Conservation (phyloP, 1,140 invertebrate species). For the Heliothis subflexa region DNA sequence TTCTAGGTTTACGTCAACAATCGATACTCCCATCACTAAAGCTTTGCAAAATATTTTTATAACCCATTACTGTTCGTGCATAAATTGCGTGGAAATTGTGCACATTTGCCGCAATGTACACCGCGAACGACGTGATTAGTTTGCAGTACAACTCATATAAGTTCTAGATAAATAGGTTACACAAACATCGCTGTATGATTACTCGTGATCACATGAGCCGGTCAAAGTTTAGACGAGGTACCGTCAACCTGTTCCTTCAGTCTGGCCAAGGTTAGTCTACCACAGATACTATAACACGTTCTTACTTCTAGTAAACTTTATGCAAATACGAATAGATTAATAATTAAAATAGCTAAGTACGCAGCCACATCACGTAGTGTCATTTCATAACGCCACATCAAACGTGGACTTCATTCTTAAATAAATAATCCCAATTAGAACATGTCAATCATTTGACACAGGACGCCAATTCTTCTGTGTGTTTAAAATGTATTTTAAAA, state of each 20-base stretch:
- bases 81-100: neutral
- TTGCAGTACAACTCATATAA: constrained; percentile 7
- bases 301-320: neutral
- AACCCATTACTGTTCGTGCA: constrained; percentile 2
- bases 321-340: neutral
- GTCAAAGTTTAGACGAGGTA: constrained; percentile 44
- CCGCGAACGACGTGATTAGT: constrained; percentile 38
- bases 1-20: constrained; percentile 39
- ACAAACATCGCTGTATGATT: constrained; percentile 65
- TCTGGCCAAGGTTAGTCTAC: neutral
- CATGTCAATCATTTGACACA: constrained; percentile 24
- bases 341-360: constrained; percentile 2
- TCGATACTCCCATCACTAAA: constrained; percentile 21
- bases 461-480: constrained; percentile 8
- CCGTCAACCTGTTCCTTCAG: neutral
- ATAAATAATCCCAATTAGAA: constrained; percentile 23
- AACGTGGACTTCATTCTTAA: constrained; percentile 40
- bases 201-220: constrained; percentile 51
- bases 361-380: neutral
- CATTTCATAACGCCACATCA: constrained; percentile 30
- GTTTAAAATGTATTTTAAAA: constrained; percentile 38
- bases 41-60: constrained; percentile 5
- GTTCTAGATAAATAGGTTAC: constrained; percentile 62
- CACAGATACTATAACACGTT: neutral
- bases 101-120: constrained; percentile 21